Base-by-base conservation (phyloP, 2,113 vertebrate species). In the Oryzias melastigma region DNA sequence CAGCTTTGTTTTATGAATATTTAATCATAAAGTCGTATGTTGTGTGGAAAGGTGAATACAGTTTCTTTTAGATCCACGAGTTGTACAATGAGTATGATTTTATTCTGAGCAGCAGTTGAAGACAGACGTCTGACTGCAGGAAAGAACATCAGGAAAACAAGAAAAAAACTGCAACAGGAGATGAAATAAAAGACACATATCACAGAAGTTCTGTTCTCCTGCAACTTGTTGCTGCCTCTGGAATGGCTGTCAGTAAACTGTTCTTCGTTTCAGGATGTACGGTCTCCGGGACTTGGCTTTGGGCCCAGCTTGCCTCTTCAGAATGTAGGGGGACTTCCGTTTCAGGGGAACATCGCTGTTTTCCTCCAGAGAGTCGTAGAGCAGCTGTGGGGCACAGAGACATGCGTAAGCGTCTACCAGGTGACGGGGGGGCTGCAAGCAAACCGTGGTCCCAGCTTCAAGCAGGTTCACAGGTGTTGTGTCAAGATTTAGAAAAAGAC, bases 291-390 rank as follows among this genome's bases (percentile, higher is more conserved):
- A 91, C 89, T 98, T 98, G 88, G 90, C 91, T 66, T 85, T 91
- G 65, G 93, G 93, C 20, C 91, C 35, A 0, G 54, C 81, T 66
- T 98, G 96, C 64, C 97, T 88, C 88, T 97, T 98, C 84, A 99
- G 90, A 83, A 99, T 98, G 74, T 98, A 99, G 5, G 97, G 97
- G 1, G 94, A 95, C 91, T 97, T 99, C 68, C 96, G 93, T 78
- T 98, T 99, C 72, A 94, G 93, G 14, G 93, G 90, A 45, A 88
- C 82, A 29, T 93, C 93, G 14, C 91, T 92, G 74, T 92, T 93
- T 77, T 91, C 91, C 24, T 92, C 93, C 77, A 92, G 85, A 18
- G 85, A 80, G 27, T 81, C 73, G 41, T 91, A 93, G 72, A 94
- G 88, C 65, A 94, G 81, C 94, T 96, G 88, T 47, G 75, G 60